Evolutionary conservation across 2,888 invertebrate genomes (phyloP), one percentile per base, ranked within the genome.

Genomic region (Troides oblongomaculatus): DNA sequence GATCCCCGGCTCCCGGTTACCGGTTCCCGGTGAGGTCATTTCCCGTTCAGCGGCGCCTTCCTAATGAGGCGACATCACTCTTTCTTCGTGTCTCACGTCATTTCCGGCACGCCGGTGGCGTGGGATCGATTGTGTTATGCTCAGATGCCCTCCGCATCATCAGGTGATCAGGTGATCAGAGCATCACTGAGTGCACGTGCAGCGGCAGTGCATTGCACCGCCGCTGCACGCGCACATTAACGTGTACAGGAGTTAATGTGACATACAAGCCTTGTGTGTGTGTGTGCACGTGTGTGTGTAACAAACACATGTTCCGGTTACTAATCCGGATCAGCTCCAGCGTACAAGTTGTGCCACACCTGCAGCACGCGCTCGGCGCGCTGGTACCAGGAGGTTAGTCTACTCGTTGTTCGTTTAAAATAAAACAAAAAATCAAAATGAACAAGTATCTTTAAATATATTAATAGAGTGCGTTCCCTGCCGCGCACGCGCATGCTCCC

Each of bases 1-100:
- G 1, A 21, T 21, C 21, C 21, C 21, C 21, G 21, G 21, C 7
- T 50, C 12, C 50, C 18, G 30, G 5, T 18, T 8, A 18, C 61
- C 66, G 61, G 61, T 46, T 61, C 61, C 53, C 30, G 60, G n/a
- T 53, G 30, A 25, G 60, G 18, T 61, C 53, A 61, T 66, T 61
- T 66, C 66, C 66, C 53, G 61, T 39, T 30, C 66, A 36, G 66
- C 50, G 53, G 21, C 53, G 53, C 43, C 46, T 25, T 21, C 12
- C 46, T 62, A 62, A 62, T 46, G 46, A 62, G 46, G 50, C 21
- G n/a, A n/a, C 14, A 61, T 36, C 61, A 36, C 64, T 64, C 60
- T 66, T 39, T 30, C 66, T 61, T 66, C 39, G 50, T 2, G 50
- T 56, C 39, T 36, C 21, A 5, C 46, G 56, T 36, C 53, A 60